A percentile compares a stretch with the other conserved stretches of the same genome.
These are phyloP conservation scores for Psilanteris sp. DNA, from an alignment of 1,140 invertebrate genomes.

Conservation along the genomic window DNA sequence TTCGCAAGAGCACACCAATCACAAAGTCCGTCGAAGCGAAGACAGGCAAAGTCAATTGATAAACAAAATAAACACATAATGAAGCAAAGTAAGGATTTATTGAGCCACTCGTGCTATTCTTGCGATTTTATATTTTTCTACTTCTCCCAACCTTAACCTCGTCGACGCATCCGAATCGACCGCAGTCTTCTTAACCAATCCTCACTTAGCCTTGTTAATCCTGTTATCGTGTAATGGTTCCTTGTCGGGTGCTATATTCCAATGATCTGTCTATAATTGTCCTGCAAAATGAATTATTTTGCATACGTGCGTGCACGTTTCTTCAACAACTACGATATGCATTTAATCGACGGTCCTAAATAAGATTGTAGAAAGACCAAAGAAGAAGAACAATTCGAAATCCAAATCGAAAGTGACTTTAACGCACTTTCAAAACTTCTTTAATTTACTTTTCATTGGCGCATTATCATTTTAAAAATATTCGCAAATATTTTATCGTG, in stretches of 20 bases:
- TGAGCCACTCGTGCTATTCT: slow-evolving; percentile 64
- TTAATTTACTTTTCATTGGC: no score
- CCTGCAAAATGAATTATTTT: slow-evolving; percentile 12
- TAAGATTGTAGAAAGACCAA: not conserved
- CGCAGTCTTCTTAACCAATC: slow-evolving; percentile 43
- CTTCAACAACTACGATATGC: slow-evolving; percentile 10
- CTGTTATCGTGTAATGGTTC: slow-evolving; percentile 42
- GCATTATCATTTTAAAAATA: no score
- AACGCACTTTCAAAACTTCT: no score
- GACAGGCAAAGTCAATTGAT: slow-evolving; percentile 67
- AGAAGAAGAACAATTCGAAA: no score
- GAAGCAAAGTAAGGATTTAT: slow-evolving; percentile 65
- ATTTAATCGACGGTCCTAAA: not conserved
- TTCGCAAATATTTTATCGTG: no score
- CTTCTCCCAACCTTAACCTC: slow-evolving; percentile 56
- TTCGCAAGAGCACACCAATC: slow-evolving; percentile 42
- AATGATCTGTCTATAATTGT: slow-evolving; percentile 37
- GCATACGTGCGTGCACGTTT: slow-evolving; percentile 25
- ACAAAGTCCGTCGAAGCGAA: slow-evolving; percentile 50
- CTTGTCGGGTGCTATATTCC: slow-evolving; percentile 55
- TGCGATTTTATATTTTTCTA: slow-evolving; percentile 72
- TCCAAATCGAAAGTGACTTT: no score
- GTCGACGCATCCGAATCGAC: slow-evolving; percentile 49
- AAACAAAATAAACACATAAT: slow-evolving; percentile 56
- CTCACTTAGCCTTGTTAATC: slow-evolving; percentile 37